These are phyloP conservation scores for Limanda limanda DNA, from an alignment of 2,113 vertebrate genomes.

Conservation along the genomic window DNA sequence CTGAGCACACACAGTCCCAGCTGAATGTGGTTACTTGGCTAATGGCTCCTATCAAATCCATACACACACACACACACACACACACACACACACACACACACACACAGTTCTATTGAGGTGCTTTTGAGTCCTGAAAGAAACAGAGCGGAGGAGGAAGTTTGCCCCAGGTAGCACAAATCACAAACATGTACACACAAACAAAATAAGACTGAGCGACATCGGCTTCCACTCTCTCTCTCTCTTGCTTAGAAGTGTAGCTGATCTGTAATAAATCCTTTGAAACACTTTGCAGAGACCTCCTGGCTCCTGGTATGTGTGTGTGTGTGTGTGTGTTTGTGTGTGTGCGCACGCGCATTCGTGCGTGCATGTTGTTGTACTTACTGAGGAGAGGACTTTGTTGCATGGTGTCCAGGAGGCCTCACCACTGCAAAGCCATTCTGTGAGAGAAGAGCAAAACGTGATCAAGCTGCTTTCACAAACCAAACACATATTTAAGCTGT, in stretches of 20 bases:
- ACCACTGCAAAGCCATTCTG: slow-evolving; percentile 97
- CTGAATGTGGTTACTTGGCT: slow-evolving; percentile 70
- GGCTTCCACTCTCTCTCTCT: slow-evolving; percentile 4
- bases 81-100: slow-evolving; percentile 6
- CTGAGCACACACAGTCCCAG: slow-evolving; percentile 71
- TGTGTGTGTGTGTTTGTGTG: slow-evolving; percentile 18
- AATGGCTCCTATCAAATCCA: slow-evolving; percentile 64
- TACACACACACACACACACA: slow-evolving; percentile 14
- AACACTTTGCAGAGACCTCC: slow-evolving; percentile 64
- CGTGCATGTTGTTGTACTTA: slow-evolving; percentile 77
- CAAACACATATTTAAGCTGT: neutral
- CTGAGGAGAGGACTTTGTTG: slow-evolving; percentile 89
- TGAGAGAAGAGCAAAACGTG: slow-evolving; percentile 30
- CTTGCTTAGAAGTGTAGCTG: slow-evolving; percentile 47
- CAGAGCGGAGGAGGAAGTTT: slow-evolving; percentile 40
- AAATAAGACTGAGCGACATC: slow-evolving; percentile 23
- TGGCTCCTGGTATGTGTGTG: slow-evolving; percentile 46
- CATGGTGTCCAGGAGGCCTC: slow-evolving; percentile 92
- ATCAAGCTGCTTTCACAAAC: slow-evolving; percentile 13
- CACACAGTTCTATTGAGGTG: slow-evolving; percentile 34
- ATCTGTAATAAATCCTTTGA: slow-evolving; percentile 64
- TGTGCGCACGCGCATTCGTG: slow-evolving; percentile 8
- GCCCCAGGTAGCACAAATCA: slow-evolving; percentile 54
- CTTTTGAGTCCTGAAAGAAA: slow-evolving; percentile 58
- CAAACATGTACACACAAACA: slow-evolving; percentile 41